Conservation (phyloP, 2,113 vertebrate species). For the Scomber colias region DNA sequence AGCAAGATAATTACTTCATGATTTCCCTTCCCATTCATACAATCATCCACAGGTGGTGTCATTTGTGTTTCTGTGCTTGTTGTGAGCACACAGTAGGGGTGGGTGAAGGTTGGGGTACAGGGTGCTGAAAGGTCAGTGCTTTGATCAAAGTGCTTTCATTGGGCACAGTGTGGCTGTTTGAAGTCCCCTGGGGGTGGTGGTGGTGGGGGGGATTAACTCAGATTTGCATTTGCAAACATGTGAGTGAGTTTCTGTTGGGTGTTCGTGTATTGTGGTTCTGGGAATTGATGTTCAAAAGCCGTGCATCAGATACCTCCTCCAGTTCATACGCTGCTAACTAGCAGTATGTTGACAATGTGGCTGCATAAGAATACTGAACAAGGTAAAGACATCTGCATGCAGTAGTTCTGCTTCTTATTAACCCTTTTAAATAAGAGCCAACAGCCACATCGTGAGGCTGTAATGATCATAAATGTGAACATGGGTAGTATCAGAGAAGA, state of each 20-base stretch:
- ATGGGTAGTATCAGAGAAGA: too few species aligned
- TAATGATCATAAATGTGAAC: too few species aligned
- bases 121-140: constrained; percentile 61
- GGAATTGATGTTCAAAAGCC: constrained; percentile 27
- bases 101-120: background rate
- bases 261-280: background rate
- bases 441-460: too few species aligned
- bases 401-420: background rate
- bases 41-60: background rate
- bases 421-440: background rate
- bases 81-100: background rate
- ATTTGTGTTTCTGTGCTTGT: background rate
- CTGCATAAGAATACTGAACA: too few species aligned
- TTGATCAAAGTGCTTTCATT: constrained; percentile 47
- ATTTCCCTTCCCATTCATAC: constrained; percentile 3
- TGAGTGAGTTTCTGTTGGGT: constrained; percentile 7
- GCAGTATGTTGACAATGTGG: background rate
- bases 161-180: constrained; percentile 46
- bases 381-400: background rate
- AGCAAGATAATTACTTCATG: constrained; percentile 18
- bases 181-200: constrained; percentile 38
- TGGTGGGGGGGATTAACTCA: constrained; percentile 19
- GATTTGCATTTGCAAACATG: constrained; percentile 36
- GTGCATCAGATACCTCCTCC: background rate
- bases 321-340: background rate